A percentile compares a stretch with the other conserved stretches of the same genome.
Conservation (phyloP, 2,888 invertebrate species). For the Ischnura elegans region DNA sequence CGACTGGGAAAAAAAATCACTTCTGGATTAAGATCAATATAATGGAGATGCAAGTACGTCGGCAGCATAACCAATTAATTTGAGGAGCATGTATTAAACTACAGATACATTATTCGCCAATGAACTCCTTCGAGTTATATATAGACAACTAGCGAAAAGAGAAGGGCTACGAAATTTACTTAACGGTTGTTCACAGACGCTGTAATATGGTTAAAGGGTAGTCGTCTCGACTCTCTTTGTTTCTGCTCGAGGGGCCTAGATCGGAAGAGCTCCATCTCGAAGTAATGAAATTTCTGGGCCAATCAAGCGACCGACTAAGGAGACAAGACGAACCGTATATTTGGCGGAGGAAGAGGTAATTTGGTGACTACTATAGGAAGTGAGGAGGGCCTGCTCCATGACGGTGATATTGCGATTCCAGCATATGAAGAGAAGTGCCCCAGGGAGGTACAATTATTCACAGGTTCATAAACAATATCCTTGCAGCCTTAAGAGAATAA, state of each 20-base stretch:
- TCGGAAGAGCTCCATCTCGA: neutral
- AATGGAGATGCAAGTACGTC: no score
- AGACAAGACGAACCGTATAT: neutral
- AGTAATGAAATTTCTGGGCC: neutral
- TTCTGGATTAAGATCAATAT: no score
- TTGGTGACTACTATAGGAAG: neutral
- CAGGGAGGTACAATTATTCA: neutral
- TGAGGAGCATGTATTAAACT: no score
- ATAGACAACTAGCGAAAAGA: no score
- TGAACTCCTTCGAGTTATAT: no score
- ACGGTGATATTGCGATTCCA: neutral
- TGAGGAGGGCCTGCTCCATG: neutral
- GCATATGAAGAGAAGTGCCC: neutral
- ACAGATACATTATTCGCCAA: no score
- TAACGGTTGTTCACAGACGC: neutral
- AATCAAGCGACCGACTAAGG: neutral
- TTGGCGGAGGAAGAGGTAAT: neutral
- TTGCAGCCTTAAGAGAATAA: no score
- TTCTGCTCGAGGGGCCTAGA: neutral
- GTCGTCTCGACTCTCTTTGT: neutral
- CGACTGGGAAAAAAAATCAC: no score
- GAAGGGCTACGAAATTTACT: constrained; percentile 10
- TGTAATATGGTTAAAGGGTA: neutral
- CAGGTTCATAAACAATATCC: no score
- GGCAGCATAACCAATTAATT: no score